phyloP scores from a whole-genome alignment of 1,140 invertebrate genomes.

The Lerema accius region DNA sequence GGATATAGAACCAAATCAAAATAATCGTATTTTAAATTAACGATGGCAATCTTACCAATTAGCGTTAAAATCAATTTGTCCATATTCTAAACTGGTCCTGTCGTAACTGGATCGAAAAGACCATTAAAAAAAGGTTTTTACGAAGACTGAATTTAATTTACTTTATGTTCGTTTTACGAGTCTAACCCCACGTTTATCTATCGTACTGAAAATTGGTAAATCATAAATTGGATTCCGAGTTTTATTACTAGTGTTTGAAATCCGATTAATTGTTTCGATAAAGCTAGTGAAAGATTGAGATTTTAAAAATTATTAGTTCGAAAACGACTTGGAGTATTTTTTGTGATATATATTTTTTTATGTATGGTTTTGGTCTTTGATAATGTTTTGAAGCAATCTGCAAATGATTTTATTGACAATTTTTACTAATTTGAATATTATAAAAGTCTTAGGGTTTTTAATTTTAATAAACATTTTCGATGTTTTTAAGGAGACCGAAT shows the following conservation, averaged over 20 bases:
- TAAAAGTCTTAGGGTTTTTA: too few species aligned
- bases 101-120: slow-evolving; percentile 11
- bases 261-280: slow-evolving; percentile 8
- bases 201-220: slow-evolving; percentile 51
- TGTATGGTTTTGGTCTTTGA: too few species aligned
- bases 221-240: slow-evolving; percentile 53
- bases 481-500: too few species aligned
- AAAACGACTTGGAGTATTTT: too few species aligned
- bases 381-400: too few species aligned
- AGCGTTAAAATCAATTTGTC: slow-evolving; percentile 15
- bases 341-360: too few species aligned
- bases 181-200: slow-evolving; percentile 43
- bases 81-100: slow-evolving; percentile 30
- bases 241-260: slow-evolving; percentile 38
- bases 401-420: too few species aligned
- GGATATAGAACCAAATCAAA: too few species aligned
- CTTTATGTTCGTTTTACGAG: slow-evolving; percentile 54
- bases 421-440: too few species aligned
- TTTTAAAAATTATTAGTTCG: neutral
- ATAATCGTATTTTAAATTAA: too few species aligned
- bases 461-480: too few species aligned
- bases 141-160: slow-evolving; percentile 50
- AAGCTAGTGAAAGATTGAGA: neutral
- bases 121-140: slow-evolving; percentile 37
- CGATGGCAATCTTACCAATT: slow-evolving; percentile 34